A percentile compares a stretch with the other conserved stretches of the same genome.
These are phyloP conservation scores for Petrocephalus microphthalmus DNA, from an alignment of 2,113 vertebrate species.

Conservation along the genomic window DNA sequence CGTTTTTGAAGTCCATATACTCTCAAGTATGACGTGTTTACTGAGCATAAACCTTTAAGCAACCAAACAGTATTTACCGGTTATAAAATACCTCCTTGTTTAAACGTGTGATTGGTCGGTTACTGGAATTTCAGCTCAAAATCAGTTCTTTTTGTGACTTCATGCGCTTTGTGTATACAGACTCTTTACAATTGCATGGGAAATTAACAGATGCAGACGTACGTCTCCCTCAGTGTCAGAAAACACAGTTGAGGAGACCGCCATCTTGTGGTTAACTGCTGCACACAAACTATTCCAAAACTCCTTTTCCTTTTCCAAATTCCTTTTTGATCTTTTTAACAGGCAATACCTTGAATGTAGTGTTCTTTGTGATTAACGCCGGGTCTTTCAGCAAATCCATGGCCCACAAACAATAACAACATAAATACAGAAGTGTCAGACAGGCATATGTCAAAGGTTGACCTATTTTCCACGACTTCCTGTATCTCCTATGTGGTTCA, in stretches of 20 bases:
- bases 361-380: neutral
- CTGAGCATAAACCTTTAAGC: neutral
- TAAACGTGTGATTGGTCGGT: neutral
- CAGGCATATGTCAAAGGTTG: neutral
- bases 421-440: too few species aligned
- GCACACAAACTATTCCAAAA: neutral
- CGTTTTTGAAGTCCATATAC: neutral
- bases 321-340: neutral
- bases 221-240: neutral
- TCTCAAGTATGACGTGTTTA: neutral
- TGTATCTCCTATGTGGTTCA: neutral
- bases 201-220: neutral
- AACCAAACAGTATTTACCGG: neutral
- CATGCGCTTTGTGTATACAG: neutral
- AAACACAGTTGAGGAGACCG: neutral
- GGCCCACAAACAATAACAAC: neutral
- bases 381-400: neutral
- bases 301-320: too few species aligned
- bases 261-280: neutral
- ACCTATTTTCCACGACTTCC: neutral
- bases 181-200: neutral
- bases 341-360: neutral
- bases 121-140: neutral
- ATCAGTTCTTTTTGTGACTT: neutral
- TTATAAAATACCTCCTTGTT: neutral